Evolutionary conservation across 1,140 invertebrate species (phyloP), one percentile per base, ranked within the genome.

Genomic region (Mya arenaria): DNA sequence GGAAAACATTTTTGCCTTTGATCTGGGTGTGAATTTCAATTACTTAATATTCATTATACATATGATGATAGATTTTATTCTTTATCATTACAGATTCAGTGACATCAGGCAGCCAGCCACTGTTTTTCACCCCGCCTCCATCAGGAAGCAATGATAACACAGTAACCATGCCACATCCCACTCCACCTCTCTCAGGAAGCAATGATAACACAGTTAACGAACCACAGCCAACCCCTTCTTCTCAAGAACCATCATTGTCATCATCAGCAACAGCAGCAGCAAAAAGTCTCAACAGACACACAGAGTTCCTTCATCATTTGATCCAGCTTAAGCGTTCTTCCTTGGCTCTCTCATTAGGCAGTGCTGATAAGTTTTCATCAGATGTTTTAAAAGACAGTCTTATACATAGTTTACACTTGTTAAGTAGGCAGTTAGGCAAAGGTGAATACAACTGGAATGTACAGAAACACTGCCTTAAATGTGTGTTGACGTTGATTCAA

Each of bases 31-130:
- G n/a, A n/a, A n/a, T n/a, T n/a, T n/a, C n/a, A n/a, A n/a, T n/a
- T n/a, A n/a, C n/a, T n/a, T n/a, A n/a, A n/a, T n/a, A n/a, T n/a
- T n/a, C n/a, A n/a, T n/a, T n/a, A n/a, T n/a, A n/a, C n/a, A n/a
- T n/a, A n/a, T n/a, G n/a, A n/a, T n/a, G n/a, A n/a, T n/a, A n/a
- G n/a, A n/a, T n/a, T n/a, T n/a, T n/a, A n/a, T n/a, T n/a, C n/a
- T n/a, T n/a, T n/a, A n/a, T n/a, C 39, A 15, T 75, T 56, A 25
- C 74, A 78, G 74, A 78, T 48, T 66, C 72, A 17, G n/a, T 78
- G 28, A 39, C 34, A 4, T 5, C 44, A 36, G 62, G 34, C 17
- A 78, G 74, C 39, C 74, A 78, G 62, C n/a, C 58, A 65, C 48
- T 78, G 32, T 78, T 78, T 56, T 62, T 62, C 13, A 78, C 74